These are phyloP conservation scores for Argyra leucocephala DNA, from an alignment of 2,888 invertebrate genomes.

Conservation along the genomic window DNA sequence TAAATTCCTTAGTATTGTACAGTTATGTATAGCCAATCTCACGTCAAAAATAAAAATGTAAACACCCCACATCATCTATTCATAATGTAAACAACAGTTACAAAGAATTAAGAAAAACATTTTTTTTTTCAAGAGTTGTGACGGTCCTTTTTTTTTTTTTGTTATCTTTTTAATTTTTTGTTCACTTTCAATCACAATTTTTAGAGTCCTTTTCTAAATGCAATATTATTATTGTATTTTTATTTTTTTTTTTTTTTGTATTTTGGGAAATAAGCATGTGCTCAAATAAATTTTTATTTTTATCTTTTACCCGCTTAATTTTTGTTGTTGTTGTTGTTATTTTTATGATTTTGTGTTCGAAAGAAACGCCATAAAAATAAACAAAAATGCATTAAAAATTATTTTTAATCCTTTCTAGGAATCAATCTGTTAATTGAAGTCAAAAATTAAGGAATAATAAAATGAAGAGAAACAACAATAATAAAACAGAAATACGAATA, in stretches of 20 bases:
- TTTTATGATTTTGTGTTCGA: not conserved
- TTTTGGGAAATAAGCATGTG: not conserved
- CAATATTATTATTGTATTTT: not conserved
- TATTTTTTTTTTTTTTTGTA: not conserved
- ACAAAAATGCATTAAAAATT: slow-evolving; percentile 2
- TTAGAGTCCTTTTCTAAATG: not conserved
- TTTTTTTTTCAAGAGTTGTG: too few species aligned
- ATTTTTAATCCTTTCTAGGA: slow-evolving; percentile 3
- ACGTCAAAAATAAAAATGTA: not conserved
- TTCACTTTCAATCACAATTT: too few species aligned
- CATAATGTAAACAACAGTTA: too few species aligned
- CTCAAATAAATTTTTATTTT: not conserved
- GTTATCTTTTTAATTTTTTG: too few species aligned
- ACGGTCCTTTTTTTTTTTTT: too few species aligned
- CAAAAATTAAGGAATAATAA: not conserved
- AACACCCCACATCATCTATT: not conserved
- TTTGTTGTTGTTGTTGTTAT: not conserved
- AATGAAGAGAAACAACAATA: too few species aligned
- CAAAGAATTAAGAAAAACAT: too few species aligned
- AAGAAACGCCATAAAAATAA: not conserved
- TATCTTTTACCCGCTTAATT: too few species aligned
- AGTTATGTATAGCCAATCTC: not conserved
- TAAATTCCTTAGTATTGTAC: not conserved
- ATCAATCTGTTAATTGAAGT: slow-evolving; percentile 6
- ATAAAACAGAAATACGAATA: too few species aligned